phyloP scores from a whole-genome alignment of 1,140 invertebrate species.

The Euglossa dilemma region DNA sequence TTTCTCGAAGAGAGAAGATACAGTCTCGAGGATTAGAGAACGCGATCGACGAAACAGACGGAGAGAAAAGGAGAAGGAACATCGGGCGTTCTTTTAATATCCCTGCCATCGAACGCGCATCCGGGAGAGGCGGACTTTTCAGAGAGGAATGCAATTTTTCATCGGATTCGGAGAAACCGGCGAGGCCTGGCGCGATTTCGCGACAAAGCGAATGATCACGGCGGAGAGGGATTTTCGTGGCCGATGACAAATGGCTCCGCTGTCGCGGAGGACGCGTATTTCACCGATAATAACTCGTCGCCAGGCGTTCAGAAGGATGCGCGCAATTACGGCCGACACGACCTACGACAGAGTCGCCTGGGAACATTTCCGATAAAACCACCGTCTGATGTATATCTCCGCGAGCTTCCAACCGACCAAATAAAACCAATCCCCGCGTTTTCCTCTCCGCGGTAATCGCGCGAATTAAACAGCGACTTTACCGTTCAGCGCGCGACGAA shows the following conservation, averaged over 20 bases:
- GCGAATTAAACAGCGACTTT: background rate
- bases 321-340: constrained; percentile 55
- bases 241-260: constrained; percentile 56
- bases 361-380: constrained; percentile 29
- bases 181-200: background rate
- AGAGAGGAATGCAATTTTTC: constrained; percentile 28
- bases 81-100: too few relatives aligned
- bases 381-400: constrained; percentile 22
- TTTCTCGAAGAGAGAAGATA: too few relatives aligned
- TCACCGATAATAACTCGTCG: constrained; percentile 63
- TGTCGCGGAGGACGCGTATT: constrained; percentile 42
- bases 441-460: background rate
- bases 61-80: too few relatives aligned
- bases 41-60: too few relatives aligned
- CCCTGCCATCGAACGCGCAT: too few relatives aligned
- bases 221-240: constrained; percentile 53
- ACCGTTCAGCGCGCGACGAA: constrained; percentile 1
- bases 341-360: constrained; percentile 48
- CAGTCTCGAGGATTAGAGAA: too few relatives aligned
- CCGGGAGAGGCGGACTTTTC: background rate
- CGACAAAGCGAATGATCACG: constrained; percentile 41
- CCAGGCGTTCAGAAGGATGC: constrained; percentile 43
- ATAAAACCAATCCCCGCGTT: background rate
- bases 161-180: background rate
- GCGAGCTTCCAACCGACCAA: background rate